These are phyloP conservation scores for Chloropsis cyanopogon DNA, from an alignment of 2,113 vertebrate species.

Conservation along the genomic window DNA sequence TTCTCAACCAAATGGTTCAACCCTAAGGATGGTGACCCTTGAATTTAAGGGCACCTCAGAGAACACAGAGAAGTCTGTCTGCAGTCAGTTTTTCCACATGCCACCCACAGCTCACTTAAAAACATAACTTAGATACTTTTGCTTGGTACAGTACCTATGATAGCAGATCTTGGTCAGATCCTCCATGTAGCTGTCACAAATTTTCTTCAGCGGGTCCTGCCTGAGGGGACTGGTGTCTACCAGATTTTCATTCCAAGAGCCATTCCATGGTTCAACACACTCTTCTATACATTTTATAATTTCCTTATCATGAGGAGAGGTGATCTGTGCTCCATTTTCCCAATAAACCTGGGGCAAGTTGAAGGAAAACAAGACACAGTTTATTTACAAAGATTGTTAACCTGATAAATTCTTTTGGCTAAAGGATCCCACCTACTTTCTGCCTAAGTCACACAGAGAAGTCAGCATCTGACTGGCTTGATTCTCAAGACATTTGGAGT, in stretches of 20 bases:
- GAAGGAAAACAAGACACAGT: neutral
- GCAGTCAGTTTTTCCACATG: neutral
- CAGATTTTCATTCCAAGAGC: slow-evolving; percentile 86
- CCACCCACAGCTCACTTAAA: neutral
- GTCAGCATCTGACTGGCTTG: too few relatives aligned
- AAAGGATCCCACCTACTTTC: rapidly evolving
- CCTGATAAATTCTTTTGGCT: neutral
- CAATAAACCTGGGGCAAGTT: slow-evolving; percentile 84
- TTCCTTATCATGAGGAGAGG: slow-evolving; percentile 87
- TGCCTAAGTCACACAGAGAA: neutral
- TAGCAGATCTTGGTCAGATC: slow-evolving; percentile 86
- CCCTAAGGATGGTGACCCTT: neutral
- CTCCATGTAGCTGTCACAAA: slow-evolving; percentile 85
- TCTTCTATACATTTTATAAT: slow-evolving; percentile 87
- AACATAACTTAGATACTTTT: neutral
- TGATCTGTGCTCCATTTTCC: slow-evolving; percentile 92
- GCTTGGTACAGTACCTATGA: slow-evolving; percentile 75
- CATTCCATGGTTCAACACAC: slow-evolving; percentile 86
- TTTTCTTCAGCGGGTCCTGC: slow-evolving; percentile 81
- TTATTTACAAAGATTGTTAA: neutral
- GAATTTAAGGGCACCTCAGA: neutral
- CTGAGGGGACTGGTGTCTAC: slow-evolving; percentile 79
- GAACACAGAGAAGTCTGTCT: neutral
- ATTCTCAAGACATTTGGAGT: neutral
- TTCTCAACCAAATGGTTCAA: neutral